phyloP scores from a whole-genome alignment of 2,113 vertebrate genomes.

The Alectura lathami region DNA sequence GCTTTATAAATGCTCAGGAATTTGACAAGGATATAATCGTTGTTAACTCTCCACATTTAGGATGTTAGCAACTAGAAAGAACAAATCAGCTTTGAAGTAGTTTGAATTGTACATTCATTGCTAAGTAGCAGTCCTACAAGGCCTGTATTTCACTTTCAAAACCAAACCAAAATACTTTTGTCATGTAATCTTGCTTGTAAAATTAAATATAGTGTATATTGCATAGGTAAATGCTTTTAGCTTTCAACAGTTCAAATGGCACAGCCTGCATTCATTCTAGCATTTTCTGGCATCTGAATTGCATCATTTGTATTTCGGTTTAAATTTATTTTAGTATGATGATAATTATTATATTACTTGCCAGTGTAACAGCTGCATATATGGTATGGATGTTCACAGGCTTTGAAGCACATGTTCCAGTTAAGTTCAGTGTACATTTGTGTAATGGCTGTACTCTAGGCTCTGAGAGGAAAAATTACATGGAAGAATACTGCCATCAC shows the following conservation, averaged over 20 bases:
- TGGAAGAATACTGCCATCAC: constrained; percentile 5
- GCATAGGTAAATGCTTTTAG: not conserved
- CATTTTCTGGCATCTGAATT: not conserved
- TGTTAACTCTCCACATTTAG: not conserved
- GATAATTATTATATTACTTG: not conserved
- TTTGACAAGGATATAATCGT: not conserved
- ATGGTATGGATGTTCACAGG: not conserved
- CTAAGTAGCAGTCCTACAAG: not conserved
- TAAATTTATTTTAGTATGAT: not conserved
- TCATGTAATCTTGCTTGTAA: not conserved
- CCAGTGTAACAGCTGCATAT: not conserved
- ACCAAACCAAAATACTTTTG: not conserved
- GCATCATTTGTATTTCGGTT: not conserved
- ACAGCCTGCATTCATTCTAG: not conserved
- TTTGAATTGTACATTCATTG: not conserved
- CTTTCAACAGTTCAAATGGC: not conserved
- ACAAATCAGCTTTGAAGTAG: not conserved
- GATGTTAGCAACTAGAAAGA: not conserved
- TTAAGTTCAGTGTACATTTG: not conserved
- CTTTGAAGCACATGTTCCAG: not conserved
- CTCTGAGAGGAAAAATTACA: not conserved
- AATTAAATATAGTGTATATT: not conserved
- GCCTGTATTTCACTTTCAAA: constrained; percentile 20
- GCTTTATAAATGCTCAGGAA: not conserved
- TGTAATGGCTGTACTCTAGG: not conserved